These are phyloP conservation scores for Helleia helle DNA, from an alignment of 2,888 invertebrate genomes.

Conservation along the genomic window DNA sequence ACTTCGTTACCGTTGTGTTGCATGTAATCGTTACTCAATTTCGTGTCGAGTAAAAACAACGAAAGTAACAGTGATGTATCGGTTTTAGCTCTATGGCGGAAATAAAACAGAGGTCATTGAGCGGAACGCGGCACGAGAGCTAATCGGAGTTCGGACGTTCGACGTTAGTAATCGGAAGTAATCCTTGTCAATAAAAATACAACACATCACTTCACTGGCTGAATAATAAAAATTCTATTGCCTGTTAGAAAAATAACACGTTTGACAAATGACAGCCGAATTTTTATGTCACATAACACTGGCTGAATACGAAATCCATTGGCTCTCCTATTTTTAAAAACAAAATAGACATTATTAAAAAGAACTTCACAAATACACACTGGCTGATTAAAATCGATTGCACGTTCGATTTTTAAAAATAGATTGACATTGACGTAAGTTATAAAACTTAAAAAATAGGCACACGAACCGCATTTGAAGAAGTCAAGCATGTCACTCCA, in stretches of 20 bases:
- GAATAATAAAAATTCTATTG: slow-evolving; percentile 8
- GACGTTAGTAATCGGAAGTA: slow-evolving; percentile 23
- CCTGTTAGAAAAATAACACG: slow-evolving; percentile 9
- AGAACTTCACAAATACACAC: slow-evolving; percentile 13
- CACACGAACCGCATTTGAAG: slow-evolving; percentile 54
- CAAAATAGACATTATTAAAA: slow-evolving; percentile 20
- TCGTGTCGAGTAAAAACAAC: slow-evolving; percentile 36
- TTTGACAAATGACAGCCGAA: slow-evolving; percentile 9
- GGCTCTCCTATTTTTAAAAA: slow-evolving; percentile 16
- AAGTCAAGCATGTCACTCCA: slow-evolving; percentile 68
- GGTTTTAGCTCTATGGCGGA: slow-evolving; percentile 32
- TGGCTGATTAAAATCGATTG: slow-evolving; percentile 16
- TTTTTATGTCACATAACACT: slow-evolving; percentile 14
- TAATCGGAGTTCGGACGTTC: slow-evolving; percentile 28
- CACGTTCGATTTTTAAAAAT: too few species aligned
- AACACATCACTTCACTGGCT: slow-evolving; percentile 6
- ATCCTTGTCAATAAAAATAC: slow-evolving; percentile 10
- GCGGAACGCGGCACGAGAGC: slow-evolving; percentile 34
- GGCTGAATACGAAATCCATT: slow-evolving; percentile 17
- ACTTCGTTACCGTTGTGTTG: slow-evolving; percentile 42
- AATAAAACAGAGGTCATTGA: slow-evolving; percentile 31
- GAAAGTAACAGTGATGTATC: slow-evolving; percentile 55
- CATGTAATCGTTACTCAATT: slow-evolving; percentile 36
- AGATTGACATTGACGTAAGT: too few species aligned
- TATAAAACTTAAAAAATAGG: slow-evolving; percentile 27